Percentiles rank a stretch among this genome's conserved stretches.
These are phyloP conservation scores for Pseudochirops corinnae DNA, from an alignment of 2,797 vertebrate species.

Conservation along the genomic window DNA sequence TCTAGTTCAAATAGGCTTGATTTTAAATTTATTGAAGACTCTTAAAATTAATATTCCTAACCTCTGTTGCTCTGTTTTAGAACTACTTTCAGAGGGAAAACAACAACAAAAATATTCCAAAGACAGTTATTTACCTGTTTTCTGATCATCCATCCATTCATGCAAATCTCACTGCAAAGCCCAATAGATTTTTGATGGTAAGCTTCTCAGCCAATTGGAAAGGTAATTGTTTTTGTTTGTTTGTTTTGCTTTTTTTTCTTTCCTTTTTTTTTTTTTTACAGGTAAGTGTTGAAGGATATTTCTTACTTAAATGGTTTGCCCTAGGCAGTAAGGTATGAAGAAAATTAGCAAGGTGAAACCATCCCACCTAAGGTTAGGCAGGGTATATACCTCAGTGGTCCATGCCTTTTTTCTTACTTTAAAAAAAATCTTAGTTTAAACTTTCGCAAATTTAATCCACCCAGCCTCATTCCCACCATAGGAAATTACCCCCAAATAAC, in stretches of 20 bases:
- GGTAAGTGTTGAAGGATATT: not conserved
- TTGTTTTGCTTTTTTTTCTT: not conserved
- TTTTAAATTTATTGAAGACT: too few relatives aligned
- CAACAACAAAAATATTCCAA: not conserved
- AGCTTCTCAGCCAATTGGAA: not conserved
- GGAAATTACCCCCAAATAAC: not conserved
- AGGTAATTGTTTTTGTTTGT: not conserved
- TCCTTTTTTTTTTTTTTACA: not conserved
- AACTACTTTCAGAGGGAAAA: not conserved
- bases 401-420: not conserved
- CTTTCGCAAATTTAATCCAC: not conserved
- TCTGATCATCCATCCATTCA: not conserved
- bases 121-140: not conserved
- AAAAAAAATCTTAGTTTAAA: not conserved
- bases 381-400: too few relatives aligned
- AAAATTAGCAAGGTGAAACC: not conserved
- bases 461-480: not conserved
- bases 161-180: not conserved
- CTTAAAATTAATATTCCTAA: not conserved
- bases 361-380: not conserved
- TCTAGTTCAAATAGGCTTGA: not conserved
- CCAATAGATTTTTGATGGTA: not conserved
- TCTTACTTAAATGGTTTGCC: not conserved
- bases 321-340: not conserved
- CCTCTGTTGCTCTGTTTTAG: not conserved